phyloP scores from a whole-genome alignment of 2,113 vertebrate species.

The Spilogale gracilis region DNA sequence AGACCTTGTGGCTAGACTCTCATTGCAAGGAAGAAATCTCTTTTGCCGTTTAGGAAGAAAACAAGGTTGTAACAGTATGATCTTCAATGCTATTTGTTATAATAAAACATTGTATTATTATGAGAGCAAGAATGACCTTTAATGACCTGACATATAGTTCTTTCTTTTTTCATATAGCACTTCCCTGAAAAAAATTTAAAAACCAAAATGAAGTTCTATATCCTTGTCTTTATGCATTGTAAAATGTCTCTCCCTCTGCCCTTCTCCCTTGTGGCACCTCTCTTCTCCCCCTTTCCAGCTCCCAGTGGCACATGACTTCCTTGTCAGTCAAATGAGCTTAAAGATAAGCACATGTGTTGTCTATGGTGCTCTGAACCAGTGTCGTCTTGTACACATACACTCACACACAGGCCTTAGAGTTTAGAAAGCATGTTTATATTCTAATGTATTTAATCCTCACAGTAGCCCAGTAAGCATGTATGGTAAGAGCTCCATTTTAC shows the following conservation, averaged over 20 bases:
- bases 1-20: not conserved
- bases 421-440: constrained; percentile 36
- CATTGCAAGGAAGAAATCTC: not conserved
- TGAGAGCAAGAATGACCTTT: constrained; percentile 17
- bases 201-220: not conserved
- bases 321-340: not conserved
- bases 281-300: not conserved
- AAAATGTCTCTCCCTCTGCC: not conserved
- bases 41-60: constrained; percentile 12
- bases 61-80: not conserved
- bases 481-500: not conserved
- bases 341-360: not conserved
- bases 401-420: not conserved
- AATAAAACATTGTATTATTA: not conserved
- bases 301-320: not conserved
- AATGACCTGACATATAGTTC: not conserved
- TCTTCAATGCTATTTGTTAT: not conserved
- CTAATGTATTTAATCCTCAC: constrained; percentile 32
- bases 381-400: not conserved
- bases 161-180: not conserved
- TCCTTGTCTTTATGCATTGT: not conserved
- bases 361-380: not conserved
- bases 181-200: not conserved
- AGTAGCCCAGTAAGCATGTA: not conserved
- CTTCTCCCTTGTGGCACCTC: not conserved